Evolutionary conservation across 2,113 vertebrate species (phyloP), one percentile per base, ranked within the genome.

Genomic region (Cyphomyrus plagiostoma): DNA sequence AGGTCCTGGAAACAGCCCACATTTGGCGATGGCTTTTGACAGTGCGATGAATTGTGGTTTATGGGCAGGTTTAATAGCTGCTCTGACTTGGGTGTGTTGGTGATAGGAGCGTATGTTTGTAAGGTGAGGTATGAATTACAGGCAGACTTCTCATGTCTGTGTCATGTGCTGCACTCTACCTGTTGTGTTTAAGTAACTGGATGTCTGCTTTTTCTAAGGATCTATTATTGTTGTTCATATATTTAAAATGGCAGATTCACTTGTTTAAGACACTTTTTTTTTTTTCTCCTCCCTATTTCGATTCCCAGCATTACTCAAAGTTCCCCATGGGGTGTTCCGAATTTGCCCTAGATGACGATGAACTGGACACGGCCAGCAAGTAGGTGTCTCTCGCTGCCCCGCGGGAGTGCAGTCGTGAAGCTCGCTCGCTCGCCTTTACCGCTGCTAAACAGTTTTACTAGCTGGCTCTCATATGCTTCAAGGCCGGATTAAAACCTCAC

Each of bases 281-380:
- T 19, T 42, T 88, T 23, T 45, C 7, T 48, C 35, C 58, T 21
- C 21, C 13, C 10, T 48, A 21, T 35, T 90, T 23, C 86, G 4
- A 17, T 4, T 90, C 87, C 52, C 45, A 92, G 91, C 80, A 90
- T 82, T 48, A 84, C 88, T 91, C 89, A 91, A 95, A 95, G 92
- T 93, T 92, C 49, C 92, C 94, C 39, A 90, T 92, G 89, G 92
- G 91, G 92, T 93, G 92, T 89, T 93, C 91, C 42, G 95, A 96
- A 85, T 93, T 91, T n/a, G 93, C 92, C 56, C 92, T 94, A 0
- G 95, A 96, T 48, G 94, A 94, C 66, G 95, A 96, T 5, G 95
- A 95, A 62, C 90, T 95, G 93, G 96, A 96, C 94, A 95, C 85
- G 6, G 94, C 94, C 0, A 96, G 96, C 95, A 96, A 96, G 96